These are phyloP conservation scores for Lysandra coridon DNA, from an alignment of 2,888 invertebrate species.

Conservation along the genomic window DNA sequence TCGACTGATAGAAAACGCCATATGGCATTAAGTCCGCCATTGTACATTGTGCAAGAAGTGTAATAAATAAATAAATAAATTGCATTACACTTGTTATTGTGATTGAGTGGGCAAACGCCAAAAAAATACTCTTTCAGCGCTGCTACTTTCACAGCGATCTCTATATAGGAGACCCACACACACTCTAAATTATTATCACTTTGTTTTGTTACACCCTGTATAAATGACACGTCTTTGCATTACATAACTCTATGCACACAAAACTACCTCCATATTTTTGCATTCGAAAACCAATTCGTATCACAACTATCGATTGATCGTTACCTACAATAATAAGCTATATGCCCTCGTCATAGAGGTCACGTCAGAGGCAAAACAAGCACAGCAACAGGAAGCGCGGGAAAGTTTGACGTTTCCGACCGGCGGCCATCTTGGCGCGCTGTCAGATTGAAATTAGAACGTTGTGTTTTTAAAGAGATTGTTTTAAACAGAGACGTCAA, in stretches of 20 bases:
- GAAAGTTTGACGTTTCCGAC: conserved; percentile 43
- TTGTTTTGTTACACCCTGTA: background rate
- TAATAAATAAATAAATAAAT: too few species aligned
- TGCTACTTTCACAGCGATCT: background rate
- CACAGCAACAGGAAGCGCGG: conserved; percentile 41
- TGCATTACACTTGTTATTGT: too few species aligned
- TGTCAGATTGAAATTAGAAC: conserved; percentile 35
- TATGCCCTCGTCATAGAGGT: background rate
- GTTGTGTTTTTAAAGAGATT: background rate
- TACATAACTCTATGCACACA: background rate
- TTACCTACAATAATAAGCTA: background rate
- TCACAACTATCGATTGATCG: background rate
- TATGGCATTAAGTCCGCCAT: too few species aligned
- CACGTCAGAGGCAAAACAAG: background rate
- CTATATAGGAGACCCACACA: background rate
- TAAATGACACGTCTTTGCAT: background rate
- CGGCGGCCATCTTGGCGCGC: conserved; percentile 40
- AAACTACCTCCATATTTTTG: background rate
- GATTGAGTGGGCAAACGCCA: too few species aligned
- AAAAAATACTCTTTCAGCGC: background rate
- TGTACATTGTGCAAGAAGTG: too few species aligned
- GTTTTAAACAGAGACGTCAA: background rate
- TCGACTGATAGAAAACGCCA: too few species aligned
- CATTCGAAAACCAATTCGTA: background rate
- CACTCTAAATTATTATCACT: background rate